Evolutionary conservation across 1,140 invertebrate species (phyloP), one percentile per base, ranked within the genome.

Genomic region (Solenopsis invicta): DNA sequence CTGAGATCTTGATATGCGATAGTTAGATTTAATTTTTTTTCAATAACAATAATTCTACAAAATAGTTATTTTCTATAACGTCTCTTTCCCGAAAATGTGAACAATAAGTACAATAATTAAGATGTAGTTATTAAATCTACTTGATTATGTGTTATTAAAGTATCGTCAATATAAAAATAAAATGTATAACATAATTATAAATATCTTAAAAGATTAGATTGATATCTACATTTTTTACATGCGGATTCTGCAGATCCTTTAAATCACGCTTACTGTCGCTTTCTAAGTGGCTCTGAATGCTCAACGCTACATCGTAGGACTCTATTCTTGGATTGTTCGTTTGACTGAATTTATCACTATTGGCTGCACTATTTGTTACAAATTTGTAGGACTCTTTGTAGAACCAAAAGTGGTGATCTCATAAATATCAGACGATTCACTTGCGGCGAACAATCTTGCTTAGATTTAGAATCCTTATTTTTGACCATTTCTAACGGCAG

Each of bases 401-500:
- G n/a, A n/a, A n/a, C n/a, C 59, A 54, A 54, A 48, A 77, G 41
- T 21, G 16, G 13, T 61, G 50, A 61, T 64, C 8, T 78, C 45
- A 56, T 69, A 12, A 21, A 37, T 1, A n/a, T n/a, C n/a, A n/a
- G 61, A n/a, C n/a, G n/a, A 37, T 72, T 45, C 50, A 21, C n/a
- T 34, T 24, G 84, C 18, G 13, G 1, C 16, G 21, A 48, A 69
- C 64, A 13, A n/a, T n/a, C 85, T 16, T 61, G 5, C 9, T 76
- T 90, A 8, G n/a, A 75, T 21, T 86, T 90, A 13, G 86, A 82
- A 86, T 76, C 59, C 67, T 93, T 93, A 59, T 93, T 89, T 52
- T 92, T 89, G 5, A 93, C 90, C 56, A 93, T 52, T 52, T 94
- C 89, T 24, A 93, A 75, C 5, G 93, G 92, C 52, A 89, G 61